Base-by-base conservation (phyloP, 2,113 vertebrate species). In the Melanocharis versteri region DNA sequence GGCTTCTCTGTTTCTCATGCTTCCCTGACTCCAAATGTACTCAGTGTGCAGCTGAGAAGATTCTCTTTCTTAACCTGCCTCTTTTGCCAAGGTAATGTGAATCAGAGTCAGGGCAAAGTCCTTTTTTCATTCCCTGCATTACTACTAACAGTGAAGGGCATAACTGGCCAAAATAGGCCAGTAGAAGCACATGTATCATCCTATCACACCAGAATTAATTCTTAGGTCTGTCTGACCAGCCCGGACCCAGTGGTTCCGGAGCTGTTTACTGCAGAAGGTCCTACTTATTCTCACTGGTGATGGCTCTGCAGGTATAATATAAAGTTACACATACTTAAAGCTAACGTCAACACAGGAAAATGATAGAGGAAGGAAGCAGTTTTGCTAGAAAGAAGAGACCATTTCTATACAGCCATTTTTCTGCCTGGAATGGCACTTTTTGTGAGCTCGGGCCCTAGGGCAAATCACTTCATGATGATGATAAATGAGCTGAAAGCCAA, bases 401-500 rank as follows among this genome's bases (percentile, higher is more conserved):
- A 53, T 90, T 94, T 81, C 72, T 58, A 50, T 35, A 78, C 5
- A 78, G 39, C n/a, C 51, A 54, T 83, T 94, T 89, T 92, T 93
- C 86, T 87, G 80, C 80, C 76, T 77, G 28, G 39, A 51, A 90
- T 84, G 56, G 69, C 61, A 82, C 56, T 91, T 91, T 75, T n/a
- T 72, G 20, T 44, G 60, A 94, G 64, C 64, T 66, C 6, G 19
- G 39, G 26, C 89, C 89, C 35, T 16, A 71, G 56, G 77, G 93
- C 76, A 94, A 91, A 94, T 81, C 86, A 93, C 86, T 92, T 95
- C 84, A 71, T 60, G 80, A 87, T 90, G 72, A 84, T 56, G 87
- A 60, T 88, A 93, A 93, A 93, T 78, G 64, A 93, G 77, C 72
- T 94, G 76, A 92, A 94, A 96, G 89, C 65, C 77, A 78, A 82